phyloP scores from a whole-genome alignment of 2,888 invertebrate genomes.

The Scotopteryx bipunctaria region DNA sequence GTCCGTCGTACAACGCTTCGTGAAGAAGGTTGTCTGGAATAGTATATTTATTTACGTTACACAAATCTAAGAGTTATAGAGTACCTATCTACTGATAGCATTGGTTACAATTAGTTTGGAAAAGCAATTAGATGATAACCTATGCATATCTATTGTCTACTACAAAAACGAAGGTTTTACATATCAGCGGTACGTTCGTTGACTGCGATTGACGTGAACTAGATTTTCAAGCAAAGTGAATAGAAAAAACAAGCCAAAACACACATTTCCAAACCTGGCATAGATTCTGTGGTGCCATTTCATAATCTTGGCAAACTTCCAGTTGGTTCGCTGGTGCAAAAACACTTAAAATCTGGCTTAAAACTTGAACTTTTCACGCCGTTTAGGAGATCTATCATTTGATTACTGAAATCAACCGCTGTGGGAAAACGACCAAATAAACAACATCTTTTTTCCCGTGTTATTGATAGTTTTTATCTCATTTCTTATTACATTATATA shows the following conservation, averaged over 20 bases:
- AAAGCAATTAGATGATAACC: too few species aligned
- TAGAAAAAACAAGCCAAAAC: slow-evolving; percentile 29
- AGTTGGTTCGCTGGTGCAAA: slow-evolving; percentile 52
- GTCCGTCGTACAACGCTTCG: not conserved
- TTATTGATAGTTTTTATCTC: too few species aligned
- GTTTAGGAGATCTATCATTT: not conserved
- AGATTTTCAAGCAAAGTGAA: slow-evolving; percentile 15
- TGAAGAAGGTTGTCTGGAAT: not conserved
- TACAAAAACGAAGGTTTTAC: not conserved
- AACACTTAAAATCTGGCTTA: slow-evolving; percentile 58
- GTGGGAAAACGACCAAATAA: too few species aligned
- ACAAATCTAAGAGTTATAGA: too few species aligned
- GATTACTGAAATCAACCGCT: not conserved
- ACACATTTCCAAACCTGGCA: slow-evolving; percentile 14
- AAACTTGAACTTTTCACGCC: slow-evolving; percentile 41
- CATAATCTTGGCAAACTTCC: slow-evolving; percentile 55
- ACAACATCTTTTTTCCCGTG: too few species aligned
- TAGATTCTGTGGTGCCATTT: slow-evolving; percentile 45
- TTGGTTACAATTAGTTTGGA: too few species aligned
- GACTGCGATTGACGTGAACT: slow-evolving; percentile 22
- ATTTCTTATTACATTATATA: too few species aligned
- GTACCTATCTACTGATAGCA: too few species aligned
- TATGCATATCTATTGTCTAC: not conserved
- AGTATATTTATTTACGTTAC: too few species aligned
- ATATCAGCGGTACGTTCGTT: slow-evolving; percentile 3